phyloP scores from a whole-genome alignment of 2,888 invertebrate species.

The Pecten maximus region DNA sequence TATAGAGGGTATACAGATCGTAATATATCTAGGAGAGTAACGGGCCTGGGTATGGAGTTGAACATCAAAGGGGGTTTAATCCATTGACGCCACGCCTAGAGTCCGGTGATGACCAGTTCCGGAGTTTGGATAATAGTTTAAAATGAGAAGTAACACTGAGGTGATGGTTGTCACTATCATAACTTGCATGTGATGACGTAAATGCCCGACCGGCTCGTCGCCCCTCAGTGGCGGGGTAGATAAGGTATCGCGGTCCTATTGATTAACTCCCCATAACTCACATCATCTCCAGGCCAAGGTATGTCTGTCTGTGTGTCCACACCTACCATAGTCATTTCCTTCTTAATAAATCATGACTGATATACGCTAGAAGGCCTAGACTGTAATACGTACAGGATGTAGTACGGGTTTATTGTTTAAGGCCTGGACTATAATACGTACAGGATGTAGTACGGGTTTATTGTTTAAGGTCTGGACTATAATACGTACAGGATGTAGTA shows the following conservation, averaged over 20 bases:
- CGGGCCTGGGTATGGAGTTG: not conserved
- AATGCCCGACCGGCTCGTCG: not conserved
- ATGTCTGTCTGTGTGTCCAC: not conserved
- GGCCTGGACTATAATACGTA: too few relatives aligned
- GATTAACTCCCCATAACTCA: not conserved
- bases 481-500: too few relatives aligned
- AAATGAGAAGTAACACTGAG: not conserved
- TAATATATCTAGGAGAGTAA: not conserved
- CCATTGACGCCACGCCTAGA: not conserved
- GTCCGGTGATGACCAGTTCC: not conserved
- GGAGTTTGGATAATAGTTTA: not conserved
- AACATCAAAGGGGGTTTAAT: not conserved
- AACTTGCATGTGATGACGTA: constrained; percentile 33
- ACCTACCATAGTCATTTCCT: not conserved
- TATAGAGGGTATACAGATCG: too few relatives aligned
- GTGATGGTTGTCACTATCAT: constrained; percentile 28
- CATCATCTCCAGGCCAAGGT: not conserved
- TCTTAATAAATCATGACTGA: not conserved
- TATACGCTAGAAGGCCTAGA: too few relatives aligned
- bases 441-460: too few relatives aligned
- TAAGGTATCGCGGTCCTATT: not conserved
- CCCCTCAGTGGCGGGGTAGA: not conserved
- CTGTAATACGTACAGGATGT: too few relatives aligned
- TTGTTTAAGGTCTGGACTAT: too few relatives aligned
- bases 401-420: too few relatives aligned